These are phyloP conservation scores for Ctenosaura bakeri DNA, from an alignment of 2,797 vertebrate species.

Conservation along the genomic window DNA sequence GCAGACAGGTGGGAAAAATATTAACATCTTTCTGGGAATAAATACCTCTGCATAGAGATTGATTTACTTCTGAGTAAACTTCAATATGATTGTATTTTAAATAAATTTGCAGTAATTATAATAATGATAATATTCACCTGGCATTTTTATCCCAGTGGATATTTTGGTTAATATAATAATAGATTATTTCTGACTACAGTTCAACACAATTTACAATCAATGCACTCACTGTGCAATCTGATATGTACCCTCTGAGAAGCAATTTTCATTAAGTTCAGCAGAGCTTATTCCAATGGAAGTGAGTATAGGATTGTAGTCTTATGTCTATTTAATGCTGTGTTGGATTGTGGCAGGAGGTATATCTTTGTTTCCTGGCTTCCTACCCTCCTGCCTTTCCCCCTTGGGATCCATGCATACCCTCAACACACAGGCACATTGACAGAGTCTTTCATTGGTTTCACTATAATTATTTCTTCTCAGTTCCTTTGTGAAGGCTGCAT, in stretches of 20 bases:
- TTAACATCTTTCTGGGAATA: not conserved
- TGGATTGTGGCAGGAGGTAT: not conserved
- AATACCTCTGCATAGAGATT: not conserved
- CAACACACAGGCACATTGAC: no score
- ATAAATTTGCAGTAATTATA: not conserved
- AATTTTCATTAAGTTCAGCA: not conserved
- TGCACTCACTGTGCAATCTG: not conserved
- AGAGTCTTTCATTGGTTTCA: no score
- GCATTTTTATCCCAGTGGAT: not conserved
- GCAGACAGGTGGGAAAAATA: no score
- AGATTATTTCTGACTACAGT: not conserved
- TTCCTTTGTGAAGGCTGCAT: not conserved
- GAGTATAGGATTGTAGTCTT: not conserved
- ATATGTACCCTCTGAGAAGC: not conserved
- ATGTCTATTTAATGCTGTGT: not conserved
- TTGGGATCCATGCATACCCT: not conserved
- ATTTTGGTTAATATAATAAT: conserved; percentile 3
- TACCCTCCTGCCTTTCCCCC: not conserved
- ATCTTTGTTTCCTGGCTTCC: not conserved
- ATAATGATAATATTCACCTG: not conserved
- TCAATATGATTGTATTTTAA: not conserved
- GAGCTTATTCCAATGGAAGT: not conserved
- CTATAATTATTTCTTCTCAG: not conserved
- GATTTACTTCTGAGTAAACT: not conserved
- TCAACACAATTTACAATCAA: not conserved